Base-by-base conservation (phyloP, 1,140 invertebrate species). In the Drosophila bipectinata region DNA sequence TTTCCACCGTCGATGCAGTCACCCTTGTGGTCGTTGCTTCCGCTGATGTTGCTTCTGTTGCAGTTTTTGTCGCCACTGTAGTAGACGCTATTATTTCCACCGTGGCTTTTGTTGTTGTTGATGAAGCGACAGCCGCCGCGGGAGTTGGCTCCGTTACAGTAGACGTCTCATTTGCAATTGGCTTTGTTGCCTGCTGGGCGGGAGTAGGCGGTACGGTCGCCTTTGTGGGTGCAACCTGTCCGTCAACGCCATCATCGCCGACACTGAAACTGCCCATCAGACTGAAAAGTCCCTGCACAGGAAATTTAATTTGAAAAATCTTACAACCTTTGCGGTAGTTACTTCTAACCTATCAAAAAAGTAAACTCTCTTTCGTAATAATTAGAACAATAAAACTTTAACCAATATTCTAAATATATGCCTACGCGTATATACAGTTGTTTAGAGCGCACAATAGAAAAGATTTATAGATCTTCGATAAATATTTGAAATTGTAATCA, bases 171-270 rank as follows among this genome's bases (percentile, higher is more conserved):
- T 10, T 72, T 12, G 8, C 39, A 54, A 60, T 72, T 69, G 69
- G 69, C 66, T 72, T 72, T 26, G 30, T 69, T 72, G 69, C 47
- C 49, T 69, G 48, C 55, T 28, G 51, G 44, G 3, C 57, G 44
- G 66, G 26, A 21, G 32, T 21, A 24, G 41, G 28, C 37, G 45
- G 51, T 26, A 28, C 37, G 53, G 55, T 53, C 15, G 34, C 44
- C 15, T 49, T 45, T 21, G 30, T 5, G 18, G 61, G 48, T 57
- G 68, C 49, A 54, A 28, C 39, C 32, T 39, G 37, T 28, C 14
- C 58, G 51, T 57, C 49, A 44, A 10, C 4, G 21, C 24, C 58
- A 14, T 32, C 26, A 51, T 61, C 37, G 45, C 51, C 55, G 34
- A 12, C 55, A 64, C 56, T 58, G 12, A 76, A 57, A 41, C 55